Evolutionary conservation across 2,888 invertebrate species (phyloP).

Genomic region (Maniola hyperantus): DNA sequence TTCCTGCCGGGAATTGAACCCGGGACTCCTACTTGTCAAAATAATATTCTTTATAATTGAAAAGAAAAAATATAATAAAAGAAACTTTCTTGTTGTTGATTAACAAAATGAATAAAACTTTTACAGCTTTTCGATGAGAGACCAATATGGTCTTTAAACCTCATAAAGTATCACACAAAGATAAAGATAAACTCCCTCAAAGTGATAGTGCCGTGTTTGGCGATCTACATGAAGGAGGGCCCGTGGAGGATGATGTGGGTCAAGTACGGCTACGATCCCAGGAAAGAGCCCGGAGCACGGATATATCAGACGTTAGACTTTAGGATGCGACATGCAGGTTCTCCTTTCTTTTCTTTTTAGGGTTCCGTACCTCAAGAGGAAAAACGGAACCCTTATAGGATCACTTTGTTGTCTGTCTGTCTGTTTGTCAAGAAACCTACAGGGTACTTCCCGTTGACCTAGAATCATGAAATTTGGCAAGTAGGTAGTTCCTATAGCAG

Average conservation of each 20-base stretch:
- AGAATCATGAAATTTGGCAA: too few species aligned
- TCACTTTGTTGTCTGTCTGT: too few species aligned
- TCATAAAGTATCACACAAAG: slow-evolving; percentile 86
- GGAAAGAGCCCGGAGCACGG: slow-evolving; percentile 88
- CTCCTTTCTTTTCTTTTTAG: too few species aligned
- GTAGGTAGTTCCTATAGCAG: too few species aligned
- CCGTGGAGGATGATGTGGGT: slow-evolving; percentile 98
- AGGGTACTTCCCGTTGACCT: too few species aligned
- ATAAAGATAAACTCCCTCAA: slow-evolving; percentile 85
- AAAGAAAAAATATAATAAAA: too few species aligned
- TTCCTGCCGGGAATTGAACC: too few species aligned
- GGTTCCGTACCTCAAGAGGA: too few species aligned
- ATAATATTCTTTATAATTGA: too few species aligned
- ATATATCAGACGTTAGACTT: slow-evolving; percentile 95
- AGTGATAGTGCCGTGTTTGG: slow-evolving; percentile 90
- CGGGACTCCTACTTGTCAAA: too few species aligned
- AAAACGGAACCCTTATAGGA: too few species aligned
- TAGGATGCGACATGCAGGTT: slow-evolving; percentile 85
- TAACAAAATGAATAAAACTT: slow-evolving; percentile 7
- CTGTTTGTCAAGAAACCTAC: too few species aligned
- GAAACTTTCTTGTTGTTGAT: background rate
- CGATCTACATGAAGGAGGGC: slow-evolving; percentile 93
- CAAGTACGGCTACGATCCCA: slow-evolving; percentile 95
- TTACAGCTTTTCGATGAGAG: slow-evolving; percentile 90
- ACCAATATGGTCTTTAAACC: slow-evolving; percentile 95